Conservation (phyloP, 2,888 invertebrate genomes). For the Cantharis lateralis region DNA sequence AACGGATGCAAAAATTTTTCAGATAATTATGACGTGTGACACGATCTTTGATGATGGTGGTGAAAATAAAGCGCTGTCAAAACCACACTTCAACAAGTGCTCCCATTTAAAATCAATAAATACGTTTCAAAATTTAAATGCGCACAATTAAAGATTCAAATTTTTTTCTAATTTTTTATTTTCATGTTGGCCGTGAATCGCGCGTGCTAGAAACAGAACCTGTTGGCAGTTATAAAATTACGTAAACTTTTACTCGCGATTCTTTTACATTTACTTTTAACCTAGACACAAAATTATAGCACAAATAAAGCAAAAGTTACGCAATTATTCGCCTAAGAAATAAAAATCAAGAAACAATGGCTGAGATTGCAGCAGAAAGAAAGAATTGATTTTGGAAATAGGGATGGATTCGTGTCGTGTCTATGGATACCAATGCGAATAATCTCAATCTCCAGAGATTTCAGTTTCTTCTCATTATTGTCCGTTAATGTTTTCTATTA, state of each 20-base stretch:
- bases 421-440: conserved; percentile 16
- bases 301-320: conserved; percentile 1
- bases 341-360: neutral
- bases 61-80: neutral
- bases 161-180: neutral
- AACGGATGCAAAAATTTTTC: neutral
- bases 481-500: conserved; percentile 6
- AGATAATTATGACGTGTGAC: neutral
- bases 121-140: neutral
- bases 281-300: conserved; percentile 5
- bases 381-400: neutral
- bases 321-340: neutral
- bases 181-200: conserved; percentile 1
- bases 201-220: conserved; percentile 8
- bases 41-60: neutral
- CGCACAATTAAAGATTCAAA: neutral
- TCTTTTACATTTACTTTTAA: conserved; percentile 14
- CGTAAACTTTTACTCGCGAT: conserved; percentile 11
- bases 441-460: conserved; percentile 10
- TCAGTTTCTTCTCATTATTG: conserved; percentile 11
- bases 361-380: neutral
- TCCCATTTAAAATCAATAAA: neutral
- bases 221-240: conserved; percentile 5
- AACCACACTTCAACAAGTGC: neutral
- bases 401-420: conserved; percentile 17